phyloP scores from a whole-genome alignment of 2,797 vertebrate genomes.

The Silurus aristotelis region DNA sequence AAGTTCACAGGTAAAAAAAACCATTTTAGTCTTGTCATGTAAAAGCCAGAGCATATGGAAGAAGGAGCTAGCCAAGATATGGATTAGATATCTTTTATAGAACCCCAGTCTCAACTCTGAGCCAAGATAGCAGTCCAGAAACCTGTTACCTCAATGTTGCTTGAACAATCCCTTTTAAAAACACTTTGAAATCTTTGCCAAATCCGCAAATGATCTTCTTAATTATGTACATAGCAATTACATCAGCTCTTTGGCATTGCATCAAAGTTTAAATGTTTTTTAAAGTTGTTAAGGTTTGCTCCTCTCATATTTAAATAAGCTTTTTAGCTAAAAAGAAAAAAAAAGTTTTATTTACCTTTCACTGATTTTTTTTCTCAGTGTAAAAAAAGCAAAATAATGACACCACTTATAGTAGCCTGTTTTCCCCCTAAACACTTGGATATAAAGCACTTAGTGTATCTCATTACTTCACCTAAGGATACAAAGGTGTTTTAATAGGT shows the following conservation, averaged over 20 bases:
- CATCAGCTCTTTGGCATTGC: neutral
- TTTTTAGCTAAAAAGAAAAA: neutral
- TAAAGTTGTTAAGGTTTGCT: neutral
- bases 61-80: slow-evolving; percentile 25
- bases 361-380: neutral
- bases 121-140: slow-evolving; percentile 27
- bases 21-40: slow-evolving; percentile 12
- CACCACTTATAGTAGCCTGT: neutral
- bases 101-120: slow-evolving; percentile 18
- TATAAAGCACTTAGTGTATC: neutral
- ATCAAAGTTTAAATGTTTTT: slow-evolving; percentile 7
- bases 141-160: slow-evolving; percentile 32
- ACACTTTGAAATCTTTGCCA: neutral
- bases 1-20: neutral
- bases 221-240: neutral
- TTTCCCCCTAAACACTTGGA: neutral
- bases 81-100: slow-evolving; percentile 10
- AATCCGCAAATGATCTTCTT: neutral
- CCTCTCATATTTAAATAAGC: slow-evolving; percentile 1
- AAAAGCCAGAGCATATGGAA: slow-evolving; percentile 34
- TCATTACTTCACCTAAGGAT: neutral
- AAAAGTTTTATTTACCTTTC: neutral
- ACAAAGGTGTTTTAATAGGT: slow-evolving; percentile 21
- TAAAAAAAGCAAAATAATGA: neutral
- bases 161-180: slow-evolving; percentile 41